Evolutionary conservation across 2,888 invertebrate genomes (phyloP), one percentile per base, ranked within the genome.

Genomic region (Maniola hyperantus): DNA sequence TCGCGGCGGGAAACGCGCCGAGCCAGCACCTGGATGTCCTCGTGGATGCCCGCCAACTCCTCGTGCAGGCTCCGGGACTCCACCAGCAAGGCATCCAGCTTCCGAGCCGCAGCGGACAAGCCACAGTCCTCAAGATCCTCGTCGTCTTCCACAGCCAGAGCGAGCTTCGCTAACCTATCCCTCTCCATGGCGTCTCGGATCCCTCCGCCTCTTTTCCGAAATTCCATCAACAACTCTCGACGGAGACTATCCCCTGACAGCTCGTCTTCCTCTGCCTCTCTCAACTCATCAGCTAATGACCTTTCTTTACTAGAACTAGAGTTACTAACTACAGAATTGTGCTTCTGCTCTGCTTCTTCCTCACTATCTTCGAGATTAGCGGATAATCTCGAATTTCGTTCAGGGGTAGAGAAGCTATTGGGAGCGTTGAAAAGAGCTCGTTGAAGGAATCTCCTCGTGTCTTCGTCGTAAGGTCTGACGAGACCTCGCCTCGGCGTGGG

Each of bases 21-120:
- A 72, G 86, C 89, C 84, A 92, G 91, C 91, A 93, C 93, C 90
- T 93, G 92, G 82, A 93, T 87, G 86, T 92, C 92, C 70, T 86
- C 83, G 74, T 91, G 89, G 78, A 92, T 92, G 78, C 83, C 89
- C 10, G 89, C 88, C 79, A 93, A 82, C 83, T 91, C 89, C 73
- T 79, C 83, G 83, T 91, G 91, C 74, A 93, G 83, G 66, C 81
- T 83, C 26, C 90, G 81, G 10, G 91, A 90, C 82, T 92, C 92
- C 55, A 84, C 88, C 75, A 92, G 83, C 82, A 93, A 80, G 70
- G 84, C 85, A 79, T 89, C 91, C 75, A 92, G 79, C 53, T 83
- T 81, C 62, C 89, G 79, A 73, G 89, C 89, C 20, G 91, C 91
- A 59, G 85, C 83, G 2, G 83, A 74, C 76, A 90, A 79, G 67